Evolutionary conservation across 2,888 invertebrate species (phyloP).

Genomic region (Catocala sponsa): DNA sequence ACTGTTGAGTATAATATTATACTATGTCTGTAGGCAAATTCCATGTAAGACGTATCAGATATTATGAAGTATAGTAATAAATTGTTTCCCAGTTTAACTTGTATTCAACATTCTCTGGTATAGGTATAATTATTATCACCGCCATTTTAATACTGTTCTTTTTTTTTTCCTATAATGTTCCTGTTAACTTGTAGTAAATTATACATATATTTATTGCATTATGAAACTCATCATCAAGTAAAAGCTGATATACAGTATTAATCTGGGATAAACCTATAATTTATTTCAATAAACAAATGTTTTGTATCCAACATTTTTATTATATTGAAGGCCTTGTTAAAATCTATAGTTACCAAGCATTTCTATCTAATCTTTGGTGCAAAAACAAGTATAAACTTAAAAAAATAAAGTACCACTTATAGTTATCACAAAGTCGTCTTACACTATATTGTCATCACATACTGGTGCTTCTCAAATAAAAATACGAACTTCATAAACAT

Average conservation of each 20-base stretch:
- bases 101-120: conserved; percentile 26
- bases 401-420: too few species aligned
- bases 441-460: conserved; percentile 2
- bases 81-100: conserved; percentile 37
- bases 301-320: background rate
- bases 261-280: conserved; percentile 16
- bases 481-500: conserved; percentile 42
- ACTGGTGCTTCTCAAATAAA: conserved; percentile 30
- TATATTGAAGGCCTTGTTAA: conserved; percentile 1
- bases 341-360: conserved; percentile 23
- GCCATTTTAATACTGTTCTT: conserved; percentile 28
- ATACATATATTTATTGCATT: conserved; percentile 32
- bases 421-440: background rate
- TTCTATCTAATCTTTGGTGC: conserved; percentile 1
- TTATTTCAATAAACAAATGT: background rate
- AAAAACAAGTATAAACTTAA: background rate
- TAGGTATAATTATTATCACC: conserved; percentile 10
- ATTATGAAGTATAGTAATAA: conserved; percentile 35
- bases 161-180: conserved; percentile 51
- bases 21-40: conserved; percentile 43
- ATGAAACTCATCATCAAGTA: conserved; percentile 28
- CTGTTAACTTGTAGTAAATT: conserved; percentile 53
- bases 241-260: conserved; percentile 51
- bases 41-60: conserved; percentile 39
- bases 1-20: conserved; percentile 44